Evolutionary conservation across 1,140 invertebrate species (phyloP), one percentile per base, ranked within the genome.

Genomic region (Lordiphosa collinella): DNA sequence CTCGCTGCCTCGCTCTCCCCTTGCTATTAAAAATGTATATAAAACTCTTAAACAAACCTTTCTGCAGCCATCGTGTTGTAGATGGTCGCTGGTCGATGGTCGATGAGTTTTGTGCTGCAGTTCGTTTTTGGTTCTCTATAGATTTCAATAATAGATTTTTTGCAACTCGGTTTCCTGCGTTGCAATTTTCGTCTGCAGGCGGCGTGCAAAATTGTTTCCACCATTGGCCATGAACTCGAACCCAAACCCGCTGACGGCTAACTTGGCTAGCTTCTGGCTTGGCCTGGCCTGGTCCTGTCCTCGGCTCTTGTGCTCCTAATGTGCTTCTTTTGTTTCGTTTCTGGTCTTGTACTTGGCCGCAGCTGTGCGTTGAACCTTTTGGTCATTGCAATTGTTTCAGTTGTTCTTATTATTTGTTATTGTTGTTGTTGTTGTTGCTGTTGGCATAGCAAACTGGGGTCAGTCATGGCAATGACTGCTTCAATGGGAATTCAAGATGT

Each of bases 61-160:
- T 53, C 41, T 47, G 63, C 57, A 67, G 66, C 63, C 25, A 29
- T 29, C 25, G 25, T 29, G 25, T 58, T 58, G 62, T 47, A 25
- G 63, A 40, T 63, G 63, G 63, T n/a, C n/a, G n/a, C n/a, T n/a
- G n/a, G n/a, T 66, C 63, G 65, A 65, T 66, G 63, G 63, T 67
- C 63, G 66, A 58, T 66, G 63, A 54, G 47, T 48, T 53, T 66
- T 53, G 13, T 40, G 38, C 52, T 62, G 36, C n/a, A 55, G 71
- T 49, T 60, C 47, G 63, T 52, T 56, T 72, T 61, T 59, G 67
- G 53, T 82, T 66, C 86, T 86, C 86, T 80, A 86, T 86, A 86
- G 82, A 86, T 86, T 86, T 86, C 82, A 86, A 86, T 86, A 86
- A 86, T 86, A 86, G 82, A 86, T 86, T 86, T 86, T 86, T 78